A percentile compares a stretch with the other conserved stretches of the same genome.
phyloP scores from a whole-genome alignment of 2,113 vertebrate species.

The Phocoena sinus region DNA sequence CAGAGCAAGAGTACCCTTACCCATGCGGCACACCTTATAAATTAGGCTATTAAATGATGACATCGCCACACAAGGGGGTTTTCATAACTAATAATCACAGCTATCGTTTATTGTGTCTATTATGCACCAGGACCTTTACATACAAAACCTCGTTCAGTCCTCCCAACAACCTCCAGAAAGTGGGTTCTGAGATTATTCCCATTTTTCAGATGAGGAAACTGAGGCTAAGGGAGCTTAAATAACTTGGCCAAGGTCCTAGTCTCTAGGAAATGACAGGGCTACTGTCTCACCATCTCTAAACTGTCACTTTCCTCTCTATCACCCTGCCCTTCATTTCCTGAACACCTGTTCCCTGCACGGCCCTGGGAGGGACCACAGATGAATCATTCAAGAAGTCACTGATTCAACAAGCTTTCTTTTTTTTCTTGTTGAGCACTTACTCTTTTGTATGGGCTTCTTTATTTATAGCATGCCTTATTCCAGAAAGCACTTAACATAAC shows the following conservation, averaged over 20 bases:
- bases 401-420: not conserved
- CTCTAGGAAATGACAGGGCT: not conserved
- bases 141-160: not conserved
- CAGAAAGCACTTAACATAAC: not conserved
- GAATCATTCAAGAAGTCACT: constrained; percentile 56
- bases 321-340: constrained; percentile 42
- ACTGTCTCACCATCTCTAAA: not conserved
- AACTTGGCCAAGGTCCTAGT: not conserved
- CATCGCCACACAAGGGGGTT: not conserved
- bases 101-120: not conserved
- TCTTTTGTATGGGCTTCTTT: not conserved
- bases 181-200: not conserved
- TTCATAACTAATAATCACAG: not conserved
- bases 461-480: constrained; percentile 16
- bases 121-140: not conserved
- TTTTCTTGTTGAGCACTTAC: not conserved
- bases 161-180: not conserved
- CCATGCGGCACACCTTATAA: not conserved
- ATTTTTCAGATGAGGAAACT: not conserved
- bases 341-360: constrained; percentile 51
- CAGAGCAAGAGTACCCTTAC: not conserved
- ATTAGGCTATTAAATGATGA: not conserved
- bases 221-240: not conserved
- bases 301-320: not conserved
- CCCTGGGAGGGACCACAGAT: not conserved